Evolutionary conservation across 2,113 vertebrate genomes (phyloP).

Genomic region (Leptobrachium leishanense): DNA sequence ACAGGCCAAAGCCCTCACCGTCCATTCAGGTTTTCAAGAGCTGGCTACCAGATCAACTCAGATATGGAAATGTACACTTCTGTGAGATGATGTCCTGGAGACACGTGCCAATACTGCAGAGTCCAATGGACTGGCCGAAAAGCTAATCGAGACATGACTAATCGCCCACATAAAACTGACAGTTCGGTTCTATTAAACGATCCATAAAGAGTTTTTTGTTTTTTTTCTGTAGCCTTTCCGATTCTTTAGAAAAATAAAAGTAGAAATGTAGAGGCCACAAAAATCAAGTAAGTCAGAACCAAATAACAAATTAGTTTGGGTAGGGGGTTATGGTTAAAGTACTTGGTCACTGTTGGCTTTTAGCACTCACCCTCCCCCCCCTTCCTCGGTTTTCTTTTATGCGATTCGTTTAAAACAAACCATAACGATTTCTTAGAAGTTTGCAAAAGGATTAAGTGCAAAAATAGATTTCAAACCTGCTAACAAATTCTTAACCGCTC

Average conservation of each 20-base stretch:
- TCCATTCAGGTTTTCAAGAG: not conserved
- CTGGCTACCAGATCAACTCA: no score
- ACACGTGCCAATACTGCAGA: not conserved
- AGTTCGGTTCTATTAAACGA: not conserved
- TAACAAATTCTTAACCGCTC: constrained; percentile 6
- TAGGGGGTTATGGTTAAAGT: no score
- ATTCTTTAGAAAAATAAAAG: not conserved
- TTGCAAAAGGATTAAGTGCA: constrained; percentile 30
- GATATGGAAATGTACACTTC: no score
- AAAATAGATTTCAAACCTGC: constrained; percentile 12
- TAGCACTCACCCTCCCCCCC: no score
- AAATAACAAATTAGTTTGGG: no score
- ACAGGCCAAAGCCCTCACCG: not conserved
- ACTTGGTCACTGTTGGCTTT: no score
- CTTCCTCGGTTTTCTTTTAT: no score
- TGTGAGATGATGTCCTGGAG: no score
- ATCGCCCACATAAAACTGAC: not conserved
- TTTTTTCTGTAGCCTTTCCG: not conserved
- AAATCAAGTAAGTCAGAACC: not conserved
- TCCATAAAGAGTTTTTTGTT: not conserved
- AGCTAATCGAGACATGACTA: not conserved
- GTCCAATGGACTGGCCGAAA: not conserved
- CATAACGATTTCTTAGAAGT: not conserved
- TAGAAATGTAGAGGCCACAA: not conserved
- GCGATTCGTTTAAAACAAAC: no score